A percentile compares a stretch with the other conserved stretches of the same genome.
Conservation (phyloP, 2,888 invertebrate species). For the Liopterus haemorrhoidalis region DNA sequence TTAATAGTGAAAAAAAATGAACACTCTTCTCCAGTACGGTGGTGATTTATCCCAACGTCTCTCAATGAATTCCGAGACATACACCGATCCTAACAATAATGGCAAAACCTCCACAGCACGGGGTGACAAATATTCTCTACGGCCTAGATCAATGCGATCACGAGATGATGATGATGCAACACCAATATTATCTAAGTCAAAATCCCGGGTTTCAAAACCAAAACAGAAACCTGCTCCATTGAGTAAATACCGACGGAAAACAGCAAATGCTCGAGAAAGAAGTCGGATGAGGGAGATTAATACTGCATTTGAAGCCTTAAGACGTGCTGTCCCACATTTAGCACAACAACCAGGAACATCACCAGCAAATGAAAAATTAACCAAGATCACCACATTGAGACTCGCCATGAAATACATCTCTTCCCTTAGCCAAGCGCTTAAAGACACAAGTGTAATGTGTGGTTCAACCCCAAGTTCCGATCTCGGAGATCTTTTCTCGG, state of each 20-base stretch:
- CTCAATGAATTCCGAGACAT: conserved; percentile 29
- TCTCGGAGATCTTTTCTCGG: conserved; percentile 38
- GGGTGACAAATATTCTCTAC: conserved; percentile 60
- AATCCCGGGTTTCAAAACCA: conserved; percentile 31
- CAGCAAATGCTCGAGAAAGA: conserved; percentile 62
- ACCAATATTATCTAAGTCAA: background rate
- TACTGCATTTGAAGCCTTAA: conserved; percentile 58
- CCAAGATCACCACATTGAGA: conserved; percentile 61
- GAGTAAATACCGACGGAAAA: conserved; percentile 62
- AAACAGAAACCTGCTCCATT: conserved; percentile 50
- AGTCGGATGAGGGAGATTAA: conserved; percentile 64
- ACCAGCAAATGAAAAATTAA: conserved; percentile 52
- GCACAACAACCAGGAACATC: conserved; percentile 31
- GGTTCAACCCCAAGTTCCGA: conserved; percentile 19
- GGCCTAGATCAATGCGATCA: conserved; percentile 59
- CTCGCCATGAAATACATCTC: conserved; percentile 64
- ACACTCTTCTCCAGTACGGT: no score
- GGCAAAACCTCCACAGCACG: conserved; percentile 33
- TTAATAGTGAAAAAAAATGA: no score
- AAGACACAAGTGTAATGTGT: conserved; percentile 26
- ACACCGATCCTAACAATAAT: conserved; percentile 45
- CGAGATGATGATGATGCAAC: conserved; percentile 4
- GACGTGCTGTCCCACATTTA: conserved; percentile 52
- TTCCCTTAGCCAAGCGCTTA: conserved; percentile 43
- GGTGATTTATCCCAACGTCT: background rate